Evolutionary conservation across 1,140 invertebrate genomes (phyloP).

Genomic region (Sycophaga agraensis): DNA sequence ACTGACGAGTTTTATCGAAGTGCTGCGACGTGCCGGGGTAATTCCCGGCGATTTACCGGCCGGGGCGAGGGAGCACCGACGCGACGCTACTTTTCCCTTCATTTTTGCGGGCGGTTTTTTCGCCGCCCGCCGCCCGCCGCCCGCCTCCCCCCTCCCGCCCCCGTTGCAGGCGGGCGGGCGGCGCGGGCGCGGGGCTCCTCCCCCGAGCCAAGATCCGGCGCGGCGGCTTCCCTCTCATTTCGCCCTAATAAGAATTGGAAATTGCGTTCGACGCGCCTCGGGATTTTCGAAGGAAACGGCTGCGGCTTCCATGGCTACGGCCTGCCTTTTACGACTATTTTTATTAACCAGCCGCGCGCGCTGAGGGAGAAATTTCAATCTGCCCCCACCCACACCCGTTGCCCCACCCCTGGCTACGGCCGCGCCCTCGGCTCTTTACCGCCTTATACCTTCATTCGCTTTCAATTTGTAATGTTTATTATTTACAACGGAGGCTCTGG

Average conservation of each 20-base stretch:
- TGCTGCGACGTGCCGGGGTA: conserved; percentile 2
- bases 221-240: conserved; percentile 5
- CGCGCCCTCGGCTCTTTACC: no score
- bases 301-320: conserved; percentile 15
- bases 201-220: conserved; percentile 31
- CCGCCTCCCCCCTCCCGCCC: neutral
- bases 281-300: conserved; percentile 27
- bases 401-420: no score
- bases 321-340: conserved; percentile 15
- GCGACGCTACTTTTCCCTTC: neutral
- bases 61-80: no score
- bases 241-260: conserved; percentile 29
- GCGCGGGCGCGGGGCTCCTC: neutral
- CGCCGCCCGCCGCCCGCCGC: neutral
- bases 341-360: neutral
- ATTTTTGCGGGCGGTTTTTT: neutral
- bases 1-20: conserved; percentile 23
- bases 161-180: no score
- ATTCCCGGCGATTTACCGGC: conserved; percentile 17
- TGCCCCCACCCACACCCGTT: no score
- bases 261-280: conserved; percentile 27
- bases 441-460: no score
- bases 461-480: no score
- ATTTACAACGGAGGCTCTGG: no score
- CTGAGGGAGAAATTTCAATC: conserved; percentile 14